Percentiles rank a stretch among this genome's conserved stretches.
phyloP scores from a whole-genome alignment of 2,888 invertebrate genomes.

The Stegophylla sp. region DNA sequence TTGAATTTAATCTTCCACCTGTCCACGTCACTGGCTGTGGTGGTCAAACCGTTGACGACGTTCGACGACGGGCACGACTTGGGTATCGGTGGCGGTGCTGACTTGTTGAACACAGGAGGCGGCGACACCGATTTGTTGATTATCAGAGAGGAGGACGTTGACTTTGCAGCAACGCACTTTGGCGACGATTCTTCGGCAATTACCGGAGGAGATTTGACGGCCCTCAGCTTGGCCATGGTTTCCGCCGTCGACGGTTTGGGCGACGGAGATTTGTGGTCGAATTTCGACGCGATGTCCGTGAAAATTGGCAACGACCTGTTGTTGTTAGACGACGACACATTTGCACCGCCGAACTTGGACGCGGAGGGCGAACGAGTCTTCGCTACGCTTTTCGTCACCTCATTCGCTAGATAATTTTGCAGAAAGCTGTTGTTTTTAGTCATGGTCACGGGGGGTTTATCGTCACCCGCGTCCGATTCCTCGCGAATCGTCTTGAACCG shows the following conservation, averaged over 20 bases:
- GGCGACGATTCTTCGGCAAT: neutral
- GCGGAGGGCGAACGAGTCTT: neutral
- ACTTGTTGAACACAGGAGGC: no score
- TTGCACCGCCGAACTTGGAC: neutral
- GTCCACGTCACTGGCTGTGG: no score
- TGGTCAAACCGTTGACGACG: no score
- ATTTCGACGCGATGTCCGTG: conserved; percentile 2
- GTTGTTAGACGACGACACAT: conserved; percentile 4
- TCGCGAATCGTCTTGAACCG: conserved; percentile 54
- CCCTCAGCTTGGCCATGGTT: neutral
- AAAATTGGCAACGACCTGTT: neutral
- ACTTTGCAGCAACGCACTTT: neutral
- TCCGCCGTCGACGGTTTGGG: neutral
- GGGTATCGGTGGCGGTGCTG: neutral
- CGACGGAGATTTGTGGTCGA: neutral
- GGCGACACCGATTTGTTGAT: no score
- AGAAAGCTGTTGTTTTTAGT: conserved; percentile 44
- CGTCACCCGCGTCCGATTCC: conserved; percentile 23
- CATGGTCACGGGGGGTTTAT: neutral
- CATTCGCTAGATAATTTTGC: conserved; percentile 27
- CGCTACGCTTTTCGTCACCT: conserved; percentile 9
- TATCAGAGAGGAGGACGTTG: no score
- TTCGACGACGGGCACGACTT: no score
- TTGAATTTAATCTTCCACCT: conserved; percentile 77
- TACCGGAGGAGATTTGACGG: neutral